Percentiles rank a stretch among this genome's conserved stretches.
Evolutionary conservation across 2,113 vertebrate genomes (phyloP).

Genomic region (Peucedramus taeniatus): DNA sequence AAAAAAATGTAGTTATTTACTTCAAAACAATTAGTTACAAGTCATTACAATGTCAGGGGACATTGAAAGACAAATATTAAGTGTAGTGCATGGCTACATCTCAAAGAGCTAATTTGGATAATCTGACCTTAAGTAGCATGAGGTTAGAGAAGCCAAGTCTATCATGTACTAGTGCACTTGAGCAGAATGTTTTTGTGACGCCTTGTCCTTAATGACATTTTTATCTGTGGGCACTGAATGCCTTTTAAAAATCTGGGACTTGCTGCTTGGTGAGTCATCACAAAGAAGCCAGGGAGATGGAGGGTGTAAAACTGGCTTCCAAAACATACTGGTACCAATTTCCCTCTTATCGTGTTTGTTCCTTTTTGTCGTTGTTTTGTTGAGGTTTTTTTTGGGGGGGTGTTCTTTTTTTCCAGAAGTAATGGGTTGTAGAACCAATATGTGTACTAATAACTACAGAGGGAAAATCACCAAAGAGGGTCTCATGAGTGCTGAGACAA

Average conservation of each 20-base stretch:
- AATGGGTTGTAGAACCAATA: background rate
- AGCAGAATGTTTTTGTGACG: background rate
- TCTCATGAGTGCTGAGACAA: background rate
- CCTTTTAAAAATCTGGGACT: background rate
- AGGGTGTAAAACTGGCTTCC: background rate
- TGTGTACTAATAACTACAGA: background rate
- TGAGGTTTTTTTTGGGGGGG: rapidly evolving
- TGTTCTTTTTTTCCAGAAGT: background rate
- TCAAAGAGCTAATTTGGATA: background rate
- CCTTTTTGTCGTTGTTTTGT: background rate
- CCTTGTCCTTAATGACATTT: background rate
- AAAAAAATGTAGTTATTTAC: background rate
- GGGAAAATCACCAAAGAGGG: background rate
- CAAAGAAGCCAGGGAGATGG: background rate
- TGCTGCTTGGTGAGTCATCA: background rate
- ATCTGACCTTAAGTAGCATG: background rate
- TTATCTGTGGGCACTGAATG: background rate
- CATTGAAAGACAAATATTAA: background rate
- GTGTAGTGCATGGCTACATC: background rate
- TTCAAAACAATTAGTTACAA: background rate
- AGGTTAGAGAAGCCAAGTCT: background rate
- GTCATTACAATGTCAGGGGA: background rate
- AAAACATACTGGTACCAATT: background rate
- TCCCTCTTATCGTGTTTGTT: background rate
- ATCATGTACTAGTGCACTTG: background rate